A percentile compares a stretch with the other conserved stretches of the same genome.
Evolutionary conservation across 2,797 vertebrate species (phyloP).

Genomic region (Delichon dasypus): DNA sequence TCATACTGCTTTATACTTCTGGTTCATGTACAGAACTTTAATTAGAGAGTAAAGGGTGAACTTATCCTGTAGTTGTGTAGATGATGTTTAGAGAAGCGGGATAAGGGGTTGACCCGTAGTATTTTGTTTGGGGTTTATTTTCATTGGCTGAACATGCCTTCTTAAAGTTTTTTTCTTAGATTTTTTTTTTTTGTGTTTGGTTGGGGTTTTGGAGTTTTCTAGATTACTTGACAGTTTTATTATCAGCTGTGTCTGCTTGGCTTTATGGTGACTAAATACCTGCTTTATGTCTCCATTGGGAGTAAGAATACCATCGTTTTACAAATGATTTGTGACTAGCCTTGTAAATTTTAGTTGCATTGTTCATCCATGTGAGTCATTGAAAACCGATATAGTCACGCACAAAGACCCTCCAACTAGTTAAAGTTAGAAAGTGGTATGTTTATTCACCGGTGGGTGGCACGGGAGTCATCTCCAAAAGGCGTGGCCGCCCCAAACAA

Average conservation of each 20-base stretch:
- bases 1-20: too few relatives aligned
- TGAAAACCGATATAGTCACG: too few relatives aligned
- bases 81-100: neutral
- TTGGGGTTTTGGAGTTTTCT: neutral
- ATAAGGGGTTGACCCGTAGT: neutral
- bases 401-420: too few relatives aligned
- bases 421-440: too few relatives aligned
- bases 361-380: neutral
- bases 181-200: accelerated
- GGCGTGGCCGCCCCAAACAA: too few relatives aligned
- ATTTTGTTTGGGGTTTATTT: neutral
- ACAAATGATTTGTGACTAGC: neutral
- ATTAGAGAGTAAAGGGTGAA: neutral
- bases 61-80: neutral
- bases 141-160: neutral
- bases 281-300: neutral
- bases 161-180: neutral
- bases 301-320: neutral
- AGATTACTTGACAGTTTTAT: neutral
- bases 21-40: neutral
- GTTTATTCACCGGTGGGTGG: too few relatives aligned
- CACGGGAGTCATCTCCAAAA: too few relatives aligned
- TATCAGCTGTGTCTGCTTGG: neutral
- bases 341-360: neutral
- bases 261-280: neutral